Conservation (phyloP, 2,797 vertebrate genomes). For the Xenops minutus region DNA sequence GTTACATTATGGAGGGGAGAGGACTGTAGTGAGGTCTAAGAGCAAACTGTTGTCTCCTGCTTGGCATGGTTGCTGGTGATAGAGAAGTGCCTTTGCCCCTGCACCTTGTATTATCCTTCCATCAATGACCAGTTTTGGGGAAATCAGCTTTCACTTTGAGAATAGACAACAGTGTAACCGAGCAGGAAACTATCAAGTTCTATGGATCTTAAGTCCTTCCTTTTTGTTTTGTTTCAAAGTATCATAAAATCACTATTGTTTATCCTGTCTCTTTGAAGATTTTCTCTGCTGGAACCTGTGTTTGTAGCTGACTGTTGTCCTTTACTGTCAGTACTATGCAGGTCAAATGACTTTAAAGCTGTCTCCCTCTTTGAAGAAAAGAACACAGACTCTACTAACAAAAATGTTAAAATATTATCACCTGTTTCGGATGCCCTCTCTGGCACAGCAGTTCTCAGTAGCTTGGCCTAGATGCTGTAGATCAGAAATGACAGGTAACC, state of each 20-base stretch:
- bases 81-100: neutral
- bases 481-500: neutral
- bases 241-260: neutral
- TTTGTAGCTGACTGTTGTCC: neutral
- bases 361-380: neutral
- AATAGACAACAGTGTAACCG: neutral
- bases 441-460: neutral
- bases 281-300: neutral
- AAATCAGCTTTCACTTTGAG: neutral
- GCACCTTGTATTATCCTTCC: neutral
- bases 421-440: neutral
- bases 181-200: neutral
- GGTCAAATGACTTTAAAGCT: neutral
- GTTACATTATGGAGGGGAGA: neutral
- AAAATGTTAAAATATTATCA: neutral
- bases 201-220: neutral
- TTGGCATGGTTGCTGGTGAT: neutral
- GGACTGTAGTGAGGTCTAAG: neutral
- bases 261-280: neutral
- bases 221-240: neutral
- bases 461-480: neutral
- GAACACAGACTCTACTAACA: neutral
- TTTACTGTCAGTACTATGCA: neutral
- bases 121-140: neutral
- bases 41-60: neutral